Conservation (phyloP, 2,888 invertebrate genomes). For the Synergus japonicus region DNA sequence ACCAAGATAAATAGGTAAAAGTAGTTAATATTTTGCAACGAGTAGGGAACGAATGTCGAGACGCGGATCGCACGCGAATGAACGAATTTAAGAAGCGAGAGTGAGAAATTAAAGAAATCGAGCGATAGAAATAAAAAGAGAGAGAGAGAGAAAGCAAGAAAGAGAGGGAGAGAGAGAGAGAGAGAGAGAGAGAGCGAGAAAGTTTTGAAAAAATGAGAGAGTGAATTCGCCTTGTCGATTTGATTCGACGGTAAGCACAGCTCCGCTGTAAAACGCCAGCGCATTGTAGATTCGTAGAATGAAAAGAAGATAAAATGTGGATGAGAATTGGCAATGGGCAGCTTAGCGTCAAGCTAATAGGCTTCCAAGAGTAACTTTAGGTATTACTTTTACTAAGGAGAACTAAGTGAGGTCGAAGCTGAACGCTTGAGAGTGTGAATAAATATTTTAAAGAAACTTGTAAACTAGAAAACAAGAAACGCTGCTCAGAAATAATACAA, state of each 20-base stretch:
- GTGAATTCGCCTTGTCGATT: constrained; percentile 54
- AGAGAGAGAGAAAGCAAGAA: constrained; percentile 20
- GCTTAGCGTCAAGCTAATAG: constrained; percentile 67
- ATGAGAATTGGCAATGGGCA: constrained; percentile 30
- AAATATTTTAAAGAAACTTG: constrained; percentile 71
- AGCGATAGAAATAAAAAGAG: neutral
- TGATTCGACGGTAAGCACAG: constrained; percentile 45
- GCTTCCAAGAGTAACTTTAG: constrained; percentile 76
- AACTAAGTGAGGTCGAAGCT: constrained; percentile 67
- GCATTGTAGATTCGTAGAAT: constrained; percentile 57
- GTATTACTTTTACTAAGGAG: constrained; percentile 73
- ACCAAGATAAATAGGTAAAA: constrained; percentile 73
- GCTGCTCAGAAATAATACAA: constrained; percentile 74
- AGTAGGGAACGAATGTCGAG: constrained; percentile 68
- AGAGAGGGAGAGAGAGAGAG: constrained; percentile 43
- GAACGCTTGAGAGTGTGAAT: constrained; percentile 74
- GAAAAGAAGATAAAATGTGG: neutral
- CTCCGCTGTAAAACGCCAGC: constrained; percentile 58
- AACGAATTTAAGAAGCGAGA: constrained; percentile 48
- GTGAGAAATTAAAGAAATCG: neutral
- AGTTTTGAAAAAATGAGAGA: constrained; percentile 52
- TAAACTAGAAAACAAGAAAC: constrained; percentile 70
- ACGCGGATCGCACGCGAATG: constrained; percentile 43
- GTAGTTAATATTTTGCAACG: constrained; percentile 77
- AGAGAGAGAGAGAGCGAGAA: constrained; percentile 42